Conservation (phyloP, 2,888 invertebrate species). For the Drosophila borborema region DNA sequence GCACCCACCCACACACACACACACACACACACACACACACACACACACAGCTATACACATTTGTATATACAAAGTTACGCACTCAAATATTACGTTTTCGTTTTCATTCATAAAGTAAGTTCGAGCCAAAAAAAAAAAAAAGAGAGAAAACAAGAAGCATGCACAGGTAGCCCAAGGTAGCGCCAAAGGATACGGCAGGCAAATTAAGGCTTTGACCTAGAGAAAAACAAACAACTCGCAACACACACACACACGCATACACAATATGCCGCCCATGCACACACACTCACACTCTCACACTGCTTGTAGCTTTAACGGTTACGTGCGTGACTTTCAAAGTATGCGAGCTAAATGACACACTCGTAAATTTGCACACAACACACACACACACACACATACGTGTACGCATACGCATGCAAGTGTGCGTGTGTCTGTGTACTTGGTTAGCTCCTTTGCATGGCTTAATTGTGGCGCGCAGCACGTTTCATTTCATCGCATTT, state of each 20-base stretch:
- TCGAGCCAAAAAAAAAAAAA: conserved; percentile 50
- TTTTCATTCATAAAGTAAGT: conserved; percentile 70
- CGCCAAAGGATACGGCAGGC: conserved; percentile 63
- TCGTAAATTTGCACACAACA: conserved; percentile 58
- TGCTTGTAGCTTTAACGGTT: conserved; percentile 56
- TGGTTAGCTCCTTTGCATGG: conserved; percentile 72
- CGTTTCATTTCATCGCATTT: conserved; percentile 77
- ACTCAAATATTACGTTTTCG: conserved; percentile 34
- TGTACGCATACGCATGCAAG: conserved; percentile 3
- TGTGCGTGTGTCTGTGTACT: conserved; percentile 17
- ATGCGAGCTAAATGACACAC: conserved; percentile 73
- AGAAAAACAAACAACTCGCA: conserved; percentile 69
- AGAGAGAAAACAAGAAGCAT: conserved; percentile 17
- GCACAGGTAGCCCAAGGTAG: conserved; percentile 52
- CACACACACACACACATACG: too few relatives aligned
- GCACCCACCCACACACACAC: background rate
- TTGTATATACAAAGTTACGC: conserved; percentile 5
- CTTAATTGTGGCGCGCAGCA: conserved; percentile 79
- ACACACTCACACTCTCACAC: conserved; percentile 24
- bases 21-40: conserved; percentile 1
- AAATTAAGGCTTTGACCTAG: conserved; percentile 81
- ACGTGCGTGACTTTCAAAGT: conserved; percentile 78
- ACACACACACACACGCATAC: conserved; percentile 3
- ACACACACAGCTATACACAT: background rate
- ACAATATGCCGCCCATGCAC: conserved; percentile 22